These are phyloP conservation scores for crab-eating macaque (Macaca fascicularis) DNA, from an alignment of 2,113 vertebrate species.

Conservation along the genomic window T2T-MFA8v1.1 NC_088391.1:20159001-20159500, in stretches of 20 bases:
- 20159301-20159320: neutral
- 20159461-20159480: conserved; percentile 89
- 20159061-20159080: neutral
- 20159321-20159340: neutral
- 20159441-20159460: conserved; percentile 65
- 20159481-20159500: conserved; percentile 21
- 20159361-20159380: neutral
- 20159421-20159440: conserved; percentile 48
- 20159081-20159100: conserved; percentile 36
- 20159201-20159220: neutral
- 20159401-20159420: conserved; percentile 76
- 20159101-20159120: neutral
- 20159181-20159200: neutral
- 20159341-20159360: neutral
- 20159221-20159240: neutral
- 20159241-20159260: neutral
- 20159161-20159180: neutral
- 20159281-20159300: neutral
- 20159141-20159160: neutral
- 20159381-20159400: neutral
- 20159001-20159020: neutral
- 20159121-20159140: neutral
- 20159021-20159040: neutral
- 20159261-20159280: neutral
- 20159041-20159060: neutral